Evolutionary conservation across 2,888 invertebrate genomes (phyloP).

Genomic region (Epirrhoe tristata): DNA sequence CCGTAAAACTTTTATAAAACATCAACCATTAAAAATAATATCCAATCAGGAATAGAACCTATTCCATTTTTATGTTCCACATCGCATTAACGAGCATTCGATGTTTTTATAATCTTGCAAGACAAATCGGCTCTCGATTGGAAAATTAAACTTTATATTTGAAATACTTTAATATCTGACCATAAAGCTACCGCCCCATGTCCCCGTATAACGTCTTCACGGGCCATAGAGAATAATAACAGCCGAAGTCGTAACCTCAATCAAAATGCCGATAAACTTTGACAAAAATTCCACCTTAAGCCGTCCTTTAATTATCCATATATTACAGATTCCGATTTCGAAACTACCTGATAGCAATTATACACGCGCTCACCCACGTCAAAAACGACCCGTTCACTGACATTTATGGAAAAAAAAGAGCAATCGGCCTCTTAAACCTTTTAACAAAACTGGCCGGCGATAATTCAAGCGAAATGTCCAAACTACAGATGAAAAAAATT

Average conservation of each 20-base stretch:
- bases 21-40: slow-evolving; percentile 64
- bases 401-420: slow-evolving; percentile 75
- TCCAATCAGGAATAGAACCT: slow-evolving; percentile 69
- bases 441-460: slow-evolving; percentile 83
- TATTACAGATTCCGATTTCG: slow-evolving; percentile 75
- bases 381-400: slow-evolving; percentile 75
- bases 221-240: slow-evolving; percentile 57
- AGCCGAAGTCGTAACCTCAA: slow-evolving; percentile 78
- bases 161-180: slow-evolving; percentile 57
- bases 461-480: slow-evolving; percentile 86
- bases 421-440: slow-evolving; percentile 75
- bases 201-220: slow-evolving; percentile 61
- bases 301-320: slow-evolving; percentile 85
- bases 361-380: slow-evolving; percentile 84
- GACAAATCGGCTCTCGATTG: slow-evolving; percentile 74
- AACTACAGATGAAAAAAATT: slow-evolving; percentile 72
- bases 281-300: slow-evolving; percentile 84
- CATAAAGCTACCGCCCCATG: slow-evolving; percentile 80
- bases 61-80: slow-evolving; percentile 68
- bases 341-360: slow-evolving; percentile 84
- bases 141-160: slow-evolving; percentile 55
- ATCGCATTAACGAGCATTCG: slow-evolving; percentile 66
- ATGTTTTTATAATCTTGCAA: slow-evolving; percentile 78
- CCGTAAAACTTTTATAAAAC: slow-evolving; percentile 57
- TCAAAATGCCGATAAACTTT: slow-evolving; percentile 83